phyloP scores from a whole-genome alignment of 1,140 invertebrate genomes.

The Pachypeltis micranthus region DNA sequence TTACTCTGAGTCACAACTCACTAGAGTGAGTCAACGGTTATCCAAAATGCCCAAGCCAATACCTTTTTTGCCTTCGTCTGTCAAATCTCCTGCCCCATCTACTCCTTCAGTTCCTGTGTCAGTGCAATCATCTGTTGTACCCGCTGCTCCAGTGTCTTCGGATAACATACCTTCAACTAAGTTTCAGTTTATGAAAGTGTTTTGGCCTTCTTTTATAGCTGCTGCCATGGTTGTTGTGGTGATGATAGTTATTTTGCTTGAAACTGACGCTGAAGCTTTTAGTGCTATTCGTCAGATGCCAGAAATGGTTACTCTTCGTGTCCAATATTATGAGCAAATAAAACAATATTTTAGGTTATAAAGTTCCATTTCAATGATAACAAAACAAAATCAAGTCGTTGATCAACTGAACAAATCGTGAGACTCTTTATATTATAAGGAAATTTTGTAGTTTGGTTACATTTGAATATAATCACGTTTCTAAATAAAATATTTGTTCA shows the following conservation, averaged over 20 bases:
- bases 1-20: conserved; percentile 54
- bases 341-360: conserved; percentile 54
- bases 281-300: conserved; percentile 57
- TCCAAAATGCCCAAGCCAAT: conserved; percentile 45
- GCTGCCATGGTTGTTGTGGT: conserved; percentile 53
- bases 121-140: conserved; percentile 13
- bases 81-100: conserved; percentile 18
- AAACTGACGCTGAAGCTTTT: conserved; percentile 57
- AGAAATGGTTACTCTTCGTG: conserved; percentile 61
- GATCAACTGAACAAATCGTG: background rate
- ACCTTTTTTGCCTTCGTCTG: conserved; percentile 28
- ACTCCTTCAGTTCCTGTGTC: conserved; percentile 19
- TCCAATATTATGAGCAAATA: conserved; percentile 69
- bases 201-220: conserved; percentile 54
- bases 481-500: too few relatives aligned
- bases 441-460: background rate
- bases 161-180: background rate
- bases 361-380: background rate
- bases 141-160: conserved; percentile 13
- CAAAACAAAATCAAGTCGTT: background rate
- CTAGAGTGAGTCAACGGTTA: conserved; percentile 39
- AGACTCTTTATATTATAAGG: background rate
- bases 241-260: conserved; percentile 33
- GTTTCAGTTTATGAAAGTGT: conserved; percentile 47
- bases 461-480: background rate